Conservation (phyloP, 2,113 vertebrate genomes). For the Syrrhaptes paradoxus region DNA sequence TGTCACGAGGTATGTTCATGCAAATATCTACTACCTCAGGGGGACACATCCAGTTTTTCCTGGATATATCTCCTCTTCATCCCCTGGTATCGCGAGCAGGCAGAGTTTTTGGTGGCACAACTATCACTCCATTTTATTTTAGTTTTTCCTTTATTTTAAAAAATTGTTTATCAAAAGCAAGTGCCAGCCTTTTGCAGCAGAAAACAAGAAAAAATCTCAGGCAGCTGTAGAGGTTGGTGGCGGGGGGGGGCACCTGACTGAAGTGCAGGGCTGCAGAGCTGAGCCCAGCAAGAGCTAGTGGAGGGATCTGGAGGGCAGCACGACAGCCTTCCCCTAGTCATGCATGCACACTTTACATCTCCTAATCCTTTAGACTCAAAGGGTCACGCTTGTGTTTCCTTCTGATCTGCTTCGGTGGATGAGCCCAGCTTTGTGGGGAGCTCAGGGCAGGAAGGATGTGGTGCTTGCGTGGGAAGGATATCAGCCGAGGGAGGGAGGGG, state of each 20-base stretch:
- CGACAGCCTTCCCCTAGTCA: not conserved
- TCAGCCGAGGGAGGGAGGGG: not conserved
- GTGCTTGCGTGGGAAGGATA: slow-evolving; percentile 35
- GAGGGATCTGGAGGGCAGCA: not conserved
- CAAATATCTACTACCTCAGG: not conserved
- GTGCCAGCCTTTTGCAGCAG: not conserved
- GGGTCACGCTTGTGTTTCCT: not conserved
- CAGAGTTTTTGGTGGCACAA: not conserved
- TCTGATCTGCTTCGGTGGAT: not conserved
- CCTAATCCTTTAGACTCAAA: not conserved
- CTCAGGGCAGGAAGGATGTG: slow-evolving; percentile 45
- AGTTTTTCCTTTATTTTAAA: not conserved
- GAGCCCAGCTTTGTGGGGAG: not conserved
- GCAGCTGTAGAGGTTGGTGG: not conserved
- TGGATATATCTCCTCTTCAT: not conserved
- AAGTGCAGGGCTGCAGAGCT: not conserved
- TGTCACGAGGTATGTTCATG: not conserved
- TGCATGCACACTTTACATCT: not conserved
- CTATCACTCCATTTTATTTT: not conserved
- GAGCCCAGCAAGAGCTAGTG: not conserved
- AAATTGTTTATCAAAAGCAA: not conserved
- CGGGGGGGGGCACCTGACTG: not conserved
- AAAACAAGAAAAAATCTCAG: not conserved
- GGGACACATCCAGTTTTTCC: not conserved
- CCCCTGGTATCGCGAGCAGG: not conserved